A percentile compares a stretch with the other conserved stretches of the same genome.
These are phyloP conservation scores for Harmothoe impar DNA, from an alignment of 2,888 invertebrate species.

Conservation along the genomic window DNA sequence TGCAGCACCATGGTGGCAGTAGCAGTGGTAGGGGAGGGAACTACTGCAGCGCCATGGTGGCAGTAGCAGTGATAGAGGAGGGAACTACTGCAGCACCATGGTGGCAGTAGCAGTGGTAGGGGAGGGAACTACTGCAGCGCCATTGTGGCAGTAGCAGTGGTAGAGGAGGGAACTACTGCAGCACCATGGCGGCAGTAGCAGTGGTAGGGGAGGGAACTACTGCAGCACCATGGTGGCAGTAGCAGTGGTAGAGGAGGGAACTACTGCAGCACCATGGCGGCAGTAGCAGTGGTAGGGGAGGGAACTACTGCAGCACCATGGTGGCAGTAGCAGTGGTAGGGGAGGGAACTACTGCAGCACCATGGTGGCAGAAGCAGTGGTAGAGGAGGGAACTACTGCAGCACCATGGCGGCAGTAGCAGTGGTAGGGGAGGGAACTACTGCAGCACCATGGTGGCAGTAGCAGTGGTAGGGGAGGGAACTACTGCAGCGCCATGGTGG, in stretches of 20 bases:
- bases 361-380: too few relatives aligned
- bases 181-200: neutral
- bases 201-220: neutral
- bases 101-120: neutral
- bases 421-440: neutral
- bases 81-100: too few relatives aligned
- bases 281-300: neutral
- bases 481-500: too few relatives aligned
- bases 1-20: too few relatives aligned
- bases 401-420: neutral
- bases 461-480: neutral
- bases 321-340: neutral
- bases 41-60: neutral
- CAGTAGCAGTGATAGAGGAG: neutral
- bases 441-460: too few relatives aligned
- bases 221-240: neutral
- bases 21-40: neutral
- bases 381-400: neutral
- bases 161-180: neutral
- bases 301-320: too few relatives aligned
- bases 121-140: neutral
- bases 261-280: too few relatives aligned
- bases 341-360: neutral
- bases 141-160: neutral
- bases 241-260: neutral